Percentiles rank a stretch among this genome's conserved stretches.
phyloP scores from a whole-genome alignment of 2,797 vertebrate genomes.

The Brotula barbata region DNA sequence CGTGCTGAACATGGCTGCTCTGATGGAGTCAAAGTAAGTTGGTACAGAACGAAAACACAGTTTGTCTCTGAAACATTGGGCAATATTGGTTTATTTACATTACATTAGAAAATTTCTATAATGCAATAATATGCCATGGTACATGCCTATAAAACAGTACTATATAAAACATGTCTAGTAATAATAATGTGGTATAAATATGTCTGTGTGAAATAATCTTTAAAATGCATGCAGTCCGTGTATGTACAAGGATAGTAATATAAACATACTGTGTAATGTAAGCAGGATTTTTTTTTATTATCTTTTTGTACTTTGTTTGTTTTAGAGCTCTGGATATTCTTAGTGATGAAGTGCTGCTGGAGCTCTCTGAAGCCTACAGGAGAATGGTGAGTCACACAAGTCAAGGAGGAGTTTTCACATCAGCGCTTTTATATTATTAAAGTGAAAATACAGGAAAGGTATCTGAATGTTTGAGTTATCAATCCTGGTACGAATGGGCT shows the following conservation, averaged over 20 bases:
- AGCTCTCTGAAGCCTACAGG: conserved; percentile 89
- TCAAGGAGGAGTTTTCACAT: no score
- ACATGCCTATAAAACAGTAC: no score
- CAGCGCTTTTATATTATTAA: no score
- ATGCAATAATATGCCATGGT: no score
- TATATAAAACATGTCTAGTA: no score
- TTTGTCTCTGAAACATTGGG: no score
- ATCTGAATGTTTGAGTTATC: no score
- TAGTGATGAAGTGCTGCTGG: conserved; percentile 90
- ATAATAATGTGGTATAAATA: no score
- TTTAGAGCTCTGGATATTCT: conserved; percentile 91
- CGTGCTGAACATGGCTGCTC: conserved; percentile 90
- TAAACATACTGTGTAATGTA: neutral
- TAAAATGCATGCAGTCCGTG: conserved; percentile 1
- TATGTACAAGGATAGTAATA: neutral
- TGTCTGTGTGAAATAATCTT: neutral
- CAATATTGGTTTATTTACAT: no score
- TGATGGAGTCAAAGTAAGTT: conserved; percentile 92
- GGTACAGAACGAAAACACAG: neutral
- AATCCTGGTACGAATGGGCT: no score
- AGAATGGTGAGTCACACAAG: conserved; percentile 84
- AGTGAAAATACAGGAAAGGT: no score
- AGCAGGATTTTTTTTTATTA: neutral
- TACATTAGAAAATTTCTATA: no score
- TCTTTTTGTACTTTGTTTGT: conserved; percentile 21